A percentile compares a stretch with the other conserved stretches of the same genome.
These are phyloP conservation scores for Ophonus ardosiacus DNA, from an alignment of 2,888 invertebrate genomes.

Conservation along the genomic window DNA sequence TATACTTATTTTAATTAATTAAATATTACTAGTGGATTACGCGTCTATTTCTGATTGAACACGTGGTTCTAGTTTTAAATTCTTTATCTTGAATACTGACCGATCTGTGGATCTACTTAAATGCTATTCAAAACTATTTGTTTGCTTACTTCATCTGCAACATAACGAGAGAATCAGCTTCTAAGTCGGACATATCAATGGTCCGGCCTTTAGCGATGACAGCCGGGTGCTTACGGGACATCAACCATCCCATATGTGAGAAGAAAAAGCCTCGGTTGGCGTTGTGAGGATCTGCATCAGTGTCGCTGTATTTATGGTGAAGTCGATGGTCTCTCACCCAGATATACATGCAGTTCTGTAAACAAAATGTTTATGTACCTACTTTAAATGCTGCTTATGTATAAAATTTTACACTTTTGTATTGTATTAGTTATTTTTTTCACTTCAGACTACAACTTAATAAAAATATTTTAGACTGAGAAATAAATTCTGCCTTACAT, in stretches of 20 bases:
- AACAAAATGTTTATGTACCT: not conserved
- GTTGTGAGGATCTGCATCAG: constrained; percentile 89
- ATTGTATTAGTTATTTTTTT: too few species aligned
- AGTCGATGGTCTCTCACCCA: constrained; percentile 90
- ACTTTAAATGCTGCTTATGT: not conserved
- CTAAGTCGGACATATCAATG: constrained; percentile 87
- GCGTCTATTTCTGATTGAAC: too few species aligned
- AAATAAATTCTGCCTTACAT: too few species aligned
- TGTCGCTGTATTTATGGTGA: constrained; percentile 88
- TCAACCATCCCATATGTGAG: constrained; percentile 91
- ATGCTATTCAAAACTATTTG: not conserved
- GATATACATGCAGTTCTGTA: constrained; percentile 84
- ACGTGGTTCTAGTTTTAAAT: too few species aligned
- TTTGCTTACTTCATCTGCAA: constrained; percentile 84
- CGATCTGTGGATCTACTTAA: not conserved
- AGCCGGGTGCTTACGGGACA: constrained; percentile 87
- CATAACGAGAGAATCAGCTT: constrained; percentile 84
- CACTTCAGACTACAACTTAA: too few species aligned
- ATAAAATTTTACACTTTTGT: too few species aligned
- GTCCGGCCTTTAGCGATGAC: constrained; percentile 82
- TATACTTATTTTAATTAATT: too few species aligned
- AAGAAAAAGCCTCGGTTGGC: constrained; percentile 91
- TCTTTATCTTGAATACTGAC: too few species aligned
- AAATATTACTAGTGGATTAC: too few species aligned
- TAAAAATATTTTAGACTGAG: too few species aligned